phyloP scores from a whole-genome alignment of 2,113 vertebrate genomes.

The Aegotheles bennettii region DNA sequence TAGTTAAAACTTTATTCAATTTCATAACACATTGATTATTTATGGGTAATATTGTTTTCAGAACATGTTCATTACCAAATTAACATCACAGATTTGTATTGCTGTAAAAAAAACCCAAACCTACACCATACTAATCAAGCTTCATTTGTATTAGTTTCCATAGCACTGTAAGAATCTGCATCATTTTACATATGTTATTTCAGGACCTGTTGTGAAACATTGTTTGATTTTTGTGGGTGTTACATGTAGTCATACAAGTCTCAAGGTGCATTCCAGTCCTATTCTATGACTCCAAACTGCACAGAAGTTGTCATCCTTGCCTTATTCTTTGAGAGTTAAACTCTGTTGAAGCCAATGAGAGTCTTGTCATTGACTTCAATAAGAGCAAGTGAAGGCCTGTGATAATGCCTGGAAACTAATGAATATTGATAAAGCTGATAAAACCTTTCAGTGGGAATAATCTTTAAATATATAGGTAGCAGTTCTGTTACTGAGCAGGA shows the following conservation, averaged over 20 bases:
- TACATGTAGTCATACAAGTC: background rate
- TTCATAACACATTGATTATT: constrained; percentile 44
- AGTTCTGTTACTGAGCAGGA: background rate
- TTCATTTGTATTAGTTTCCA: constrained; percentile 36
- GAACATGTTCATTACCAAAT: constrained; percentile 10
- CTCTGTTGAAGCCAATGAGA: background rate
- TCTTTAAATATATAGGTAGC: background rate
- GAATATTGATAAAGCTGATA: constrained; percentile 5
- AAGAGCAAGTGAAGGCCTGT: background rate
- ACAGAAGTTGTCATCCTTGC: constrained; percentile 33
- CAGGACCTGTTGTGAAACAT: constrained; percentile 22
- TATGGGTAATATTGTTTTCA: background rate
- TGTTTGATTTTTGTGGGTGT: constrained; percentile 43
- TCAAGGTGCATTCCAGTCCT: constrained; percentile 24
- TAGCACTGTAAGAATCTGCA: background rate
- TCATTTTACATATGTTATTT: constrained; percentile 9
- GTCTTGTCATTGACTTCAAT: background rate
- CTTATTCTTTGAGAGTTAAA: constrained; percentile 53
- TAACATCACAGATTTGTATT: constrained; percentile 36
- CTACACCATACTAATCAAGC: background rate
- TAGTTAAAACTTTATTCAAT: constrained; percentile 28
- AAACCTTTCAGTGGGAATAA: constrained; percentile 12
- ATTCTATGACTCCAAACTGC: background rate
- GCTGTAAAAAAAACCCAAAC: background rate
- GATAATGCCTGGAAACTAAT: constrained; percentile 22